A percentile compares a stretch with the other conserved stretches of the same genome.
Evolutionary conservation across 1,140 invertebrate species (phyloP).

Genomic region (Drosophila malerkotliana): DNA sequence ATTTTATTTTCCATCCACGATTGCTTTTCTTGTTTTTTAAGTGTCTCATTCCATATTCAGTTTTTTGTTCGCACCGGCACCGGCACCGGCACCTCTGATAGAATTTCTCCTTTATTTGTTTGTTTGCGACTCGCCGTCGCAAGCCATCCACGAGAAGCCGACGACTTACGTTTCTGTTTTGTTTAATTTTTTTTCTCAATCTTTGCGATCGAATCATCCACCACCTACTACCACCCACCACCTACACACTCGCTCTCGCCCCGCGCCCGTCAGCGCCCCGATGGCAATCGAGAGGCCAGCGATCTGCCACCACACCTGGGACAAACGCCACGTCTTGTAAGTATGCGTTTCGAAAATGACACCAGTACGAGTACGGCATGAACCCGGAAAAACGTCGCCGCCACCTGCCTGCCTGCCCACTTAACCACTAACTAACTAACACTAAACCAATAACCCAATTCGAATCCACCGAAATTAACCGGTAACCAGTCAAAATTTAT

Average conservation of each 20-base stretch:
- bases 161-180: constrained; percentile 69
- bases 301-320: constrained; percentile 79
- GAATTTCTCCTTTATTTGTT: constrained; percentile 24
- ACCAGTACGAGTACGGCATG: constrained; percentile 67
- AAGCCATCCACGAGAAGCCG: constrained; percentile 27
- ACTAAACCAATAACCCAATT: constrained; percentile 16
- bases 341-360: constrained; percentile 61
- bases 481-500: constrained; percentile 41
- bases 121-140: constrained; percentile 1
- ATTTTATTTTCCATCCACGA: constrained; percentile 37
- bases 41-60: constrained; percentile 32
- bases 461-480: not conserved
- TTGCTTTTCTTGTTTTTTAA: constrained; percentile 67
- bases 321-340: constrained; percentile 77
- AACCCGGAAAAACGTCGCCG: constrained; percentile 22
- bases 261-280: constrained; percentile 56
- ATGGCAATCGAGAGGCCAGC: constrained; percentile 80
- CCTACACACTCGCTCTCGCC: constrained; percentile 47
- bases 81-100: constrained; percentile 8
- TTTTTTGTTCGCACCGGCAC: constrained; percentile 19
- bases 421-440: constrained; percentile 23
- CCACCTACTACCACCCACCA: constrained; percentile 66
- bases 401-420: constrained; percentile 9
- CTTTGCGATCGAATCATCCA: constrained; percentile 79
- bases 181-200: constrained; percentile 67